Evolutionary conservation across 2,113 vertebrate genomes (phyloP).

Genomic region (Oxyruncus cristatus): DNA sequence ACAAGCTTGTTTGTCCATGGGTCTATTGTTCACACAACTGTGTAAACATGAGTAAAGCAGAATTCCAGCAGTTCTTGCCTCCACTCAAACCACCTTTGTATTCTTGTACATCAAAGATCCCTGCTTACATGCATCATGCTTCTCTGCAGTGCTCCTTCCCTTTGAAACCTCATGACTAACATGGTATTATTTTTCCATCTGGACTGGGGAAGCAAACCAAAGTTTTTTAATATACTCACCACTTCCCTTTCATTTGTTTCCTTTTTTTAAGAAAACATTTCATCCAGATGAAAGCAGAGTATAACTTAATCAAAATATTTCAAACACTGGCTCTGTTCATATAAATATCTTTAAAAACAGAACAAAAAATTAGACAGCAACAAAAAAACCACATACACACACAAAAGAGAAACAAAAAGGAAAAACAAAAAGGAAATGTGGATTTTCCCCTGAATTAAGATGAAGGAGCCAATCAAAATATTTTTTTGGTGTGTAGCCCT

Average conservation of each 20-base stretch:
- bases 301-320: conserved; percentile 44
- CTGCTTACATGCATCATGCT: background rate
- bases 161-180: background rate
- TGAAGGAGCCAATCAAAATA: background rate
- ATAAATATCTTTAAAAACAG: conserved; percentile 43
- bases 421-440: background rate
- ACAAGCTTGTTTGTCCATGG: background rate
- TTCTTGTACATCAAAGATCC: background rate
- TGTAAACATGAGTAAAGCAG: background rate
- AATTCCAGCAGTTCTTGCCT: background rate
- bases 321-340: conserved; percentile 22
- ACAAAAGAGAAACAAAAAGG: background rate
- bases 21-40: background rate
- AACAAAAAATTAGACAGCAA: background rate
- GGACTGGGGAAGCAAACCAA: background rate
- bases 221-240: background rate
- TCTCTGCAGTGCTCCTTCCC: background rate
- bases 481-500: background rate
- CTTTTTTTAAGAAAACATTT: conserved; percentile 50
- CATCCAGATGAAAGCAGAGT: conserved; percentile 10
- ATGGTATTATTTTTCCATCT: conserved; percentile 16
- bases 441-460: background rate
- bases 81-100: background rate
- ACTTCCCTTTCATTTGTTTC: conserved; percentile 40
- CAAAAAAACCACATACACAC: background rate